Evolutionary conservation across 2,888 invertebrate species (phyloP), one percentile per base, ranked within the genome.

Genomic region (Parapristionchus giblindavisi): DNA sequence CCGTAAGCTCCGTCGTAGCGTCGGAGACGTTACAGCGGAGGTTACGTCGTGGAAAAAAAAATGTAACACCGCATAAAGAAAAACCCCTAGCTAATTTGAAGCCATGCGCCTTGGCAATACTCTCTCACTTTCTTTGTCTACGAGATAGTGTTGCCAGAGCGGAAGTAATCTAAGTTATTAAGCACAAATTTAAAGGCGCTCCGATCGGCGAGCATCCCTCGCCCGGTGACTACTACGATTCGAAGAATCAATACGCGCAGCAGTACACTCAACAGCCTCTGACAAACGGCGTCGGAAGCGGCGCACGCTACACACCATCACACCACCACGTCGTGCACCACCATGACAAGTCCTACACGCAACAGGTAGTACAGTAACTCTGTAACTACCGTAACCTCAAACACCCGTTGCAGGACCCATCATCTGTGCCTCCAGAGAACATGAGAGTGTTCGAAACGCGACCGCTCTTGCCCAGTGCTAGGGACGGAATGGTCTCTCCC

Each of bases 381-480:
- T 27, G 17, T 4, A 32, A 32, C 43, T 43, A 43, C 43, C 43
- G 43, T 43, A 43, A 43, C 43, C 43, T 17, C 43, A 14, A n/a
- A 6, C n/a, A 6, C 17, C 21, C n/a, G n/a, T n/a, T 21, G 38
- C 54, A 65, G 65, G 65, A 65, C 43, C 60, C 68, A 48, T 70
- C 68, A 17, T 60, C 68, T 34, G 32, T 65, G 17, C 76, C 71
- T 3, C 78, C 78, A 1, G 77, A 78, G 8, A 77, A 81, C n/a
- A 76, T 86, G 17, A 80, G 84, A n/a, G 80, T 87, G 14, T 87
- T 77, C 58, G 87, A 87, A 65, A 85, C 87, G 8, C 78, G 87
- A 8, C 87, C 87, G 2, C 81, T 87, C 29, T 81, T 82, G 0
- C 79, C 84, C 8, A 79, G 80, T 43, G 68, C 72, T 3, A 48